These are phyloP conservation scores for Myoxocephalus aenaeus DNA, from an alignment of 2,797 vertebrate genomes.

Conservation along the genomic window DNA sequence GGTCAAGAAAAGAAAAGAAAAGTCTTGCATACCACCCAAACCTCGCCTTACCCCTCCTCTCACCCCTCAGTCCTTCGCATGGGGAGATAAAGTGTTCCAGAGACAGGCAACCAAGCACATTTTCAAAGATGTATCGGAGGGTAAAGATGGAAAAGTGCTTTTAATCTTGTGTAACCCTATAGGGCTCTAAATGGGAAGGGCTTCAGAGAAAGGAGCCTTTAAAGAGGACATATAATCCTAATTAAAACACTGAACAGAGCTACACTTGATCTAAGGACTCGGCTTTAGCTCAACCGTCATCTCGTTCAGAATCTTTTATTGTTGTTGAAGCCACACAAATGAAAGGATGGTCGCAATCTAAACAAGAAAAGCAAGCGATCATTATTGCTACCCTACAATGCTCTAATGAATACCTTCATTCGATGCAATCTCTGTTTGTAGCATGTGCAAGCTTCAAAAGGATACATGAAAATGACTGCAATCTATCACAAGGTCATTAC, in stretches of 20 bases:
- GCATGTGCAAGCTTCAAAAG: constrained; percentile 22
- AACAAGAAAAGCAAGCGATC: constrained; percentile 65
- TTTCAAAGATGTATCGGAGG: constrained; percentile 82
- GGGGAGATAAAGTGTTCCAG: constrained; percentile 82
- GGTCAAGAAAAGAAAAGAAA: constrained; percentile 27
- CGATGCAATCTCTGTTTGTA: constrained; percentile 22
- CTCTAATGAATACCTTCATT: constrained; percentile 47
- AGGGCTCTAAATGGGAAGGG: constrained; percentile 76
- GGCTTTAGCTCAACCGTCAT: constrained; percentile 51
- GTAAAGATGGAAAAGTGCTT: constrained; percentile 82
- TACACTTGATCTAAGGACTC: constrained; percentile 70
- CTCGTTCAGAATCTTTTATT: constrained; percentile 61
- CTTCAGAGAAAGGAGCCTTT: constrained; percentile 74
- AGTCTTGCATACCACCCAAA: constrained; percentile 55
- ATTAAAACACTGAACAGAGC: constrained; percentile 81
- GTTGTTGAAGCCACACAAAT: constrained; percentile 66
- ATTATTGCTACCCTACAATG: constrained; percentile 27
- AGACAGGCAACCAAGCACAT: constrained; percentile 71
- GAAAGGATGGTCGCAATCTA: constrained; percentile 60
- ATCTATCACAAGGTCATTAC: constrained; percentile 12
- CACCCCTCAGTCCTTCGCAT: constrained; percentile 55
- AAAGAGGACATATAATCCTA: constrained; percentile 82
- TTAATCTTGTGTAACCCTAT: constrained; percentile 84
- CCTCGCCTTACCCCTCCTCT: constrained; percentile 61
- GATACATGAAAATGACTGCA: neutral